Evolutionary conservation across 2,113 vertebrate genomes (phyloP).

Genomic region (Bubo blakistoni): DNA sequence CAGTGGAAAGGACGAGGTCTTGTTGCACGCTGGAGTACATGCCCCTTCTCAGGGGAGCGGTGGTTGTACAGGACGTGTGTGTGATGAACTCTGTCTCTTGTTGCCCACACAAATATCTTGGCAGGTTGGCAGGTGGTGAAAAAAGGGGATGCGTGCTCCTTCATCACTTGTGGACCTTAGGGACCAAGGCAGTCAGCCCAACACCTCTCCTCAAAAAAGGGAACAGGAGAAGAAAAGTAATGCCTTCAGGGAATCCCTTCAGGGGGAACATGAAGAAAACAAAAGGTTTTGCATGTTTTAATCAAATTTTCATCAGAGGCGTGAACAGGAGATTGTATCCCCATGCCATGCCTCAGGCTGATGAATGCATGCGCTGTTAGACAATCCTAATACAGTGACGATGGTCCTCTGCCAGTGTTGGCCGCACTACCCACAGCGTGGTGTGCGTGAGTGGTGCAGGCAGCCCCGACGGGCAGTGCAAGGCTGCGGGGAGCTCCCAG

Average conservation of each 20-base stretch:
- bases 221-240: background rate
- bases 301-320: background rate
- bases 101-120: background rate
- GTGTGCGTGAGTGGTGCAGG: accelerated
- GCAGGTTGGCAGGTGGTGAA: background rate
- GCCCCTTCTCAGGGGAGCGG: background rate
- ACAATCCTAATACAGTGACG: accelerated
- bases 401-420: accelerated
- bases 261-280: background rate
- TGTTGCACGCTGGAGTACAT: background rate
- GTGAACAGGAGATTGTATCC: background rate
- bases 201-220: background rate
- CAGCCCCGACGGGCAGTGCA: background rate
- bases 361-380: background rate
- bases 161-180: background rate
- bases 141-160: background rate
- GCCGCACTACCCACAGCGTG: accelerated
- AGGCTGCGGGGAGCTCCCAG: background rate
- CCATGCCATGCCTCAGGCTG: accelerated
- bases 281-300: background rate
- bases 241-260: background rate
- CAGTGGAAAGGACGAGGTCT: background rate
- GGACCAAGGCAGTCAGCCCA: background rate
- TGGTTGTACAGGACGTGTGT: accelerated
- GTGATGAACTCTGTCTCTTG: background rate